A percentile compares a stretch with the other conserved stretches of the same genome.
Evolutionary conservation across 2,113 vertebrate species (phyloP).

Genomic region (Gobius niger): DNA sequence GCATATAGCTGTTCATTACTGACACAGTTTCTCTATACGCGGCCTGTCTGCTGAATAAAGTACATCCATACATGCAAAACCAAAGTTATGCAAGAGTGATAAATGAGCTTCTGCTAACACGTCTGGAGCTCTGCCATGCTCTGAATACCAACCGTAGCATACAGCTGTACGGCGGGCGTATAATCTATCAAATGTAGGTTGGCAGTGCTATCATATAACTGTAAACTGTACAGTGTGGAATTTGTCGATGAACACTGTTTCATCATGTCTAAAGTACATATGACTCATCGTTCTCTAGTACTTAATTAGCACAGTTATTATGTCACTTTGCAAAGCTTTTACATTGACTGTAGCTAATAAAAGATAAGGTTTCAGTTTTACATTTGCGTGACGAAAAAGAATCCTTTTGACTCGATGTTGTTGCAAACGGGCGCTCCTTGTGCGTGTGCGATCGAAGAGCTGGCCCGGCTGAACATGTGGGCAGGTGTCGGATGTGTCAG

Average conservation of each 20-base stretch:
- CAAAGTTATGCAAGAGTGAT: slow-evolving; percentile 10
- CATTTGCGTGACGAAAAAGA: too few relatives aligned
- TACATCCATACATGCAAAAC: not conserved
- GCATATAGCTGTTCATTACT: not conserved
- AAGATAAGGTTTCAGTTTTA: too few relatives aligned
- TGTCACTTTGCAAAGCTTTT: too few relatives aligned
- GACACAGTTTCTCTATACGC: not conserved
- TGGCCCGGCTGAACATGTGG: slow-evolving; percentile 21
- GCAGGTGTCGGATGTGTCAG: slow-evolving; percentile 3
- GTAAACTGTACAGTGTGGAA: too few relatives aligned
- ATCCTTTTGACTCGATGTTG: too few relatives aligned
- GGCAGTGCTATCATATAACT: not conserved
- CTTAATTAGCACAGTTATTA: not conserved
- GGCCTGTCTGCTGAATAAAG: slow-evolving; percentile 8
- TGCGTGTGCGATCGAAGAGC: too few relatives aligned
- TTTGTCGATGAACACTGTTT: too few relatives aligned
- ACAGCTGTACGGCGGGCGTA: not conserved
- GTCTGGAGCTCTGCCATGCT: slow-evolving; percentile 19
- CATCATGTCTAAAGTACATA: too few relatives aligned
- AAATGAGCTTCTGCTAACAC: slow-evolving; percentile 12
- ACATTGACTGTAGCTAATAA: too few relatives aligned
- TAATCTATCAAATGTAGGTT: slow-evolving; percentile 7
- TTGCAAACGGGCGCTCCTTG: too few relatives aligned
- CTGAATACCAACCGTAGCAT: not conserved
- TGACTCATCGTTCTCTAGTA: not conserved